Conservation (phyloP, 2,113 vertebrate species). For the Pygoscelis antarcticus region DNA sequence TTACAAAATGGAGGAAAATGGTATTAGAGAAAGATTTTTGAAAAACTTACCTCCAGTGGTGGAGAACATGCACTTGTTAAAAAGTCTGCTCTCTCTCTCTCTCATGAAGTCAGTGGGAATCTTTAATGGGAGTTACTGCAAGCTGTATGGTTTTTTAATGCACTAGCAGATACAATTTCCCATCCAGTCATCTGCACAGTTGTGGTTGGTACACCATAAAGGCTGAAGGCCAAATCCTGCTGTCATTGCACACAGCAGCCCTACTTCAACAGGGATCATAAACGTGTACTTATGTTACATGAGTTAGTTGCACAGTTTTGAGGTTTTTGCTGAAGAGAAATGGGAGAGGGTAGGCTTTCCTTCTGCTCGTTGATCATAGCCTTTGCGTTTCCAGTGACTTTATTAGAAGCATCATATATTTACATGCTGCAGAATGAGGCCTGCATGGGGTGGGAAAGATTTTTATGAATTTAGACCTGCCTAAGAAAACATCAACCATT, state of each 20-base stretch:
- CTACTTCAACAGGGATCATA: not conserved
- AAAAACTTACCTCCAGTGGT: not conserved
- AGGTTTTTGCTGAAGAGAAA: not conserved
- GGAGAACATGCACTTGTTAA: not conserved
- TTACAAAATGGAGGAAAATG: not conserved
- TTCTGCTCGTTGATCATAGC: not conserved
- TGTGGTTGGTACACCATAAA: not conserved
- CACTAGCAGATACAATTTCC: constrained; percentile 6
- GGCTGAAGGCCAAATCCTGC: constrained; percentile 36
- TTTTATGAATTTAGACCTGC: constrained; percentile 19
- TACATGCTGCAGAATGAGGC: constrained; percentile 3
- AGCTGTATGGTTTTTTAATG: not conserved
- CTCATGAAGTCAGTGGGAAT: not conserved
- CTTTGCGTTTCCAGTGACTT: not conserved
- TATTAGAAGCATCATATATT: not conserved
- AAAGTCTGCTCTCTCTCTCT: not conserved
- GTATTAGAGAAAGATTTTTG: not conserved
- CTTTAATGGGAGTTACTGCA: not conserved
- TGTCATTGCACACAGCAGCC: not conserved
- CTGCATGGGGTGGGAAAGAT: not conserved
- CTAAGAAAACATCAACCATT: constrained; percentile 28
- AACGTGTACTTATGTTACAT: not conserved
- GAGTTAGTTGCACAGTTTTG: not conserved
- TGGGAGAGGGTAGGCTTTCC: not conserved
- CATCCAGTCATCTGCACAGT: not conserved